Evolutionary conservation across 1,140 invertebrate genomes (phyloP), one percentile per base, ranked within the genome.

Genomic region (Aricia agestis): DNA sequence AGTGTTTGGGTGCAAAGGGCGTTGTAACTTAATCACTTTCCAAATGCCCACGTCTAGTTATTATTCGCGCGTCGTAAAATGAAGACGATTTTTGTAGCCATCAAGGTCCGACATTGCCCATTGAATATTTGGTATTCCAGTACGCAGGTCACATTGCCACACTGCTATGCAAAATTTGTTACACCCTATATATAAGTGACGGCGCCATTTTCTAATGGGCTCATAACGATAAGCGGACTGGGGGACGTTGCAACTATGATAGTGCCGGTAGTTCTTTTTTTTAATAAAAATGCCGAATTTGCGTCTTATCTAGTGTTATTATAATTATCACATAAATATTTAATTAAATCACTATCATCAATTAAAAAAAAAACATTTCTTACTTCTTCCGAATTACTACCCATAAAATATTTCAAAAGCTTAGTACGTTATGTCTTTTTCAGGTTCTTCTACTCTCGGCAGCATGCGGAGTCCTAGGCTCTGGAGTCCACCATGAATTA

Each of bases 81-180:
- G 83, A 83, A 88, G 88, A 87, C 86, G 84, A 86, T 85, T 91
- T 91, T 90, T 84, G 87, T 87, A 86, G 83, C 83, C 84, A 91
- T 87, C 87, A 91, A 91, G 86, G 89, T 86, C 82, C 85, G 78
- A 86, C 82, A 83, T 88, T 87, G 86, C 82, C 81, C 80, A 89
- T 87, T 80, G 83, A 70, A 80, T 80, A 89, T 91, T 91, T 89
- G 82, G 87, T 91, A 91, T 91, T 90, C 89, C 77, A 81, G 68
- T 79, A 80, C 86, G 85, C 82, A 78, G 81, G 73, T 80, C 42
- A 74, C 83, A 77, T 91, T 90, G 87, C 89, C 86, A 78, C 89
- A 91, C 81, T 65, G 81, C 81, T 75, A 90, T 90, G 84, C 86
- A 90, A 89, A 91, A 90, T 91, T 89, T 91, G 86, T 90, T 89